Base-by-base conservation (phyloP, 2,888 invertebrate species). In the Ophion costatus region DNA sequence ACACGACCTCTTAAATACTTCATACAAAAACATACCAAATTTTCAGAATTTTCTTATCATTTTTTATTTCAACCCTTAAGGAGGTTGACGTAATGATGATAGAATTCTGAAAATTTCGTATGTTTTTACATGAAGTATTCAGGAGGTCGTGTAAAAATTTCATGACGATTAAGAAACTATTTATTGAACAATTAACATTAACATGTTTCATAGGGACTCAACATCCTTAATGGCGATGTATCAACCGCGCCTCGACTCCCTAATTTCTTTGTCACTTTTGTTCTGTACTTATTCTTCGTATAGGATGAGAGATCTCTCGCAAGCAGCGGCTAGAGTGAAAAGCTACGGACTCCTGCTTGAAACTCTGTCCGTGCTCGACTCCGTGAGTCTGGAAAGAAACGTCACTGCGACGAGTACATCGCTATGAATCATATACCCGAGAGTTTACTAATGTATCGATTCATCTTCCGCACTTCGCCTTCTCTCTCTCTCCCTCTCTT, bases 401-500 rank as follows among this genome's bases (percentile, higher is more conserved):
- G 70, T 70, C 84, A 81, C 78, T 63, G 29, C 33, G 57, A 69
- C 74, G 67, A 63, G 63, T 76, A 10, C 69, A 51, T 51, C 17
- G 61, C 90, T 89, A 92, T 92, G 92, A 92, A 92, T 92, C 92
- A 93, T 90, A 87, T 80, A 14, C 51, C 87, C 85, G 87, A 89
- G 89, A 92, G 78, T 78, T 51, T 92, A 91, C 91, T 92, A 93
- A 93, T 93, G 92, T 91, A 91, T 90, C 91, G 89, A 93, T 93
- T 92, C 90, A 92, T 86, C 84, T 84, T 83, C 77, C 66, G 24
- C 57, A 14, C 57, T 51, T 73, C 57, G 22, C 38, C 38, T 45
- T 51, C 64, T 63, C 45, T 76, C 67, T 69, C 78, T 79, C 14
- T 29, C 24, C 29, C 24, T 45, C 51, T 63, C 66, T 57, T 45